phyloP scores from a whole-genome alignment of 2,888 invertebrate species.

The Sycophila texana region DNA sequence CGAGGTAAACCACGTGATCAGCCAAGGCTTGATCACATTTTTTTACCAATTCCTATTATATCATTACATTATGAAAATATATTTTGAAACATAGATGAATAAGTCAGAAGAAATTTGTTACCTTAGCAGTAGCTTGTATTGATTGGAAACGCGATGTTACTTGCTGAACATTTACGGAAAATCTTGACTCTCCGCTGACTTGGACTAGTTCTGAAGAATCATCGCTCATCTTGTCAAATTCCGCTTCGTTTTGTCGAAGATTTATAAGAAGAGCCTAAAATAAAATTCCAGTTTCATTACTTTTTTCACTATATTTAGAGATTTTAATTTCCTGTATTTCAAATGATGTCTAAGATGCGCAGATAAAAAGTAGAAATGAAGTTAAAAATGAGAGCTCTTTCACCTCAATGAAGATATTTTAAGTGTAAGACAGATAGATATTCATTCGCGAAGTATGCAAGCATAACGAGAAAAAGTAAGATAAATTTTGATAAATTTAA shows the following conservation, averaged over 20 bases:
- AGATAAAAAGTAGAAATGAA: constrained; percentile 23
- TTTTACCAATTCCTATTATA: constrained; percentile 85
- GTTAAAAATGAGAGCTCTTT: constrained; percentile 15
- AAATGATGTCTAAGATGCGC: constrained; percentile 17
- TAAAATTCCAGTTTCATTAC: no score
- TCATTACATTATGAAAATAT: neutral
- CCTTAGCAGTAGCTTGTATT: constrained; percentile 90
- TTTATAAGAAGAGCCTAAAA: constrained; percentile 85
- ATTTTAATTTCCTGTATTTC: neutral
- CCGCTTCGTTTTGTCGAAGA: constrained; percentile 89
- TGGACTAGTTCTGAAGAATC: constrained; percentile 91
- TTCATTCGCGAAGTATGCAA: constrained; percentile 34
- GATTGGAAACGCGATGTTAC: constrained; percentile 93
- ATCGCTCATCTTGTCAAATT: constrained; percentile 91
- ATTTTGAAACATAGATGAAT: neutral
- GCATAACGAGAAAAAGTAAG: constrained; percentile 20
- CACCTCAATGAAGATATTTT: constrained; percentile 6
- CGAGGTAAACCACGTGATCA: constrained; percentile 87
- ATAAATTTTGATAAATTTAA: no score
- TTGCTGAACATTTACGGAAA: constrained; percentile 92
- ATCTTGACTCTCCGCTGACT: constrained; percentile 89
- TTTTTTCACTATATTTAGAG: no score
- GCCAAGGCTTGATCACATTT: constrained; percentile 93
- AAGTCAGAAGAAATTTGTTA: constrained; percentile 60
- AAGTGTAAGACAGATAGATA: constrained; percentile 17